Base-by-base conservation (phyloP, 2,888 invertebrate genomes). In the Aleiodes alternator region DNA sequence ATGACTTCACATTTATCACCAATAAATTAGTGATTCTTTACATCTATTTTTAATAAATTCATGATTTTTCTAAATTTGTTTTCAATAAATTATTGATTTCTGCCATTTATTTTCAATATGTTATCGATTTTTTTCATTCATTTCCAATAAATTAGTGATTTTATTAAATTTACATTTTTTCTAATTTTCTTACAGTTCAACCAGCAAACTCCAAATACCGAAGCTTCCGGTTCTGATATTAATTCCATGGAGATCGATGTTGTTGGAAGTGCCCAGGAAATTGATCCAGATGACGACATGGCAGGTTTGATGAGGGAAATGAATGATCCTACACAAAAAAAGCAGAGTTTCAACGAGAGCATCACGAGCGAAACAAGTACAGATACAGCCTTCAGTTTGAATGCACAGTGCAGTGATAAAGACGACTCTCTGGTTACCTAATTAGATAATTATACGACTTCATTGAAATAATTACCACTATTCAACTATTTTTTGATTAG, bases 221-320 rank as follows among this genome's bases (percentile, higher is more conserved):
- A 68, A 34, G 23, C 68, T 11, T 34, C 11, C 16, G 9, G 57
- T 11, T 76, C 69, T 61, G 66, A 71, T 16, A 34, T 76, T 4
- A 69, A 55, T 50, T 55, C 75, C 16, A 61, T 77, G 72, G 77
- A 79, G 31, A 29, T 76, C 34, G 75, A 82, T 82, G 82, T 86
- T 8, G 84, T 86, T 50, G 85, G 84, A 23, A 85, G 82, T 72
- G 61, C 80, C 31, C 87, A 87, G 72, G 89, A 89, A 73, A 84
- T 86, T 61, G 89, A 89, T 80, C 89, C 89, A 0, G 89, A 89
- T 56, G 89, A 89, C 69, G 89, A 89, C 51, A 88, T 89, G 86
- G 89, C 89, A 12, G 89, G 89, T 16, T 79, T 89, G 72, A 89
- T 89, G 89, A 84, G 89, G 43, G 89, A 89, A 77, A 89, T 89